A percentile compares a stretch with the other conserved stretches of the same genome.
Conservation (phyloP, 37 sponge, comb jelly and placozoan genomes). For the Halichondria panicea region DNA sequence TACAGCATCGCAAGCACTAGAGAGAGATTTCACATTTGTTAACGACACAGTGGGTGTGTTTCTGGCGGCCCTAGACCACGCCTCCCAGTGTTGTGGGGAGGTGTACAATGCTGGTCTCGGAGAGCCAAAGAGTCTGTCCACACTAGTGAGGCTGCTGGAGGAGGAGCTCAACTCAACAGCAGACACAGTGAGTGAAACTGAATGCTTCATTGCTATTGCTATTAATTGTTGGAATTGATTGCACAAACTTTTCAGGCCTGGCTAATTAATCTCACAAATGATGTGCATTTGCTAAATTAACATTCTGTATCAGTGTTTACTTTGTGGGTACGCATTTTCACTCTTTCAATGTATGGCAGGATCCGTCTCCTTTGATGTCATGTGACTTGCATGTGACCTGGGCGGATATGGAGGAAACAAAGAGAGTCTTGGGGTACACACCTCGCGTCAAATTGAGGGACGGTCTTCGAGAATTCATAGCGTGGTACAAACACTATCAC, state of each 20-base stretch:
- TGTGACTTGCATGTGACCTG: conserved; percentile 53
- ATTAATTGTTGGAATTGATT: too few relatives aligned
- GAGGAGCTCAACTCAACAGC: conserved; percentile 46
- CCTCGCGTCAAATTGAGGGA: conserved; percentile 29
- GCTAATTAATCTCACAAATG: too few relatives aligned
- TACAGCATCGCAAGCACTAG: conserved; percentile 10
- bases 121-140: conserved; percentile 28
- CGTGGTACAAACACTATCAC: conserved; percentile 47
- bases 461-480: conserved; percentile 52
- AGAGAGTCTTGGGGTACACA: conserved; percentile 23
- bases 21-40: conserved; percentile 80
- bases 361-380: conserved; percentile 45
- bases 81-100: conserved; percentile 53
- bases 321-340: too few relatives aligned
- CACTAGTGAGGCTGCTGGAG: conserved; percentile 51
- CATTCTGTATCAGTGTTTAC: too few relatives aligned
- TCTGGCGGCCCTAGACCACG: conserved; percentile 40
- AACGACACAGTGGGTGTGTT: conserved; percentile 66
- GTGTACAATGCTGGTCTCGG: conserved; percentile 72
- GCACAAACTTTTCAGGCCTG: too few relatives aligned
- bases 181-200: conserved; percentile 35
- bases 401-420: conserved; percentile 57
- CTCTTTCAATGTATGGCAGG: conserved; percentile 14
- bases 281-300: too few relatives aligned
- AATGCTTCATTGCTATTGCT: not conserved